These are phyloP conservation scores for Brachyalestes nurse DNA, from an alignment of 2,797 vertebrate genomes.

Conservation along the genomic window DNA sequence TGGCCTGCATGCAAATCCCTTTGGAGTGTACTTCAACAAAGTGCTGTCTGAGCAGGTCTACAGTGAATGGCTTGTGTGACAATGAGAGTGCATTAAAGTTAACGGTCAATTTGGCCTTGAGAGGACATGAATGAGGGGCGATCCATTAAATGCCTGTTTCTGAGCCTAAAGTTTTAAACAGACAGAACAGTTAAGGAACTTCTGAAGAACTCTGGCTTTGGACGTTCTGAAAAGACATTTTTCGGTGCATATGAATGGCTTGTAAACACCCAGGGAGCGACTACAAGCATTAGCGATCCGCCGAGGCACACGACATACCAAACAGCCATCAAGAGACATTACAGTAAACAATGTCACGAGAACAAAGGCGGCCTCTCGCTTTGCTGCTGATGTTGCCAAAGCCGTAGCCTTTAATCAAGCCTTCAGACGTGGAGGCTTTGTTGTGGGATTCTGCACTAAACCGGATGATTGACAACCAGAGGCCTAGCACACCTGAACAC, in stretches of 20 bases:
- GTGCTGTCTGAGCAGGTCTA: conserved; percentile 19
- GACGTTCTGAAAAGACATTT: background rate
- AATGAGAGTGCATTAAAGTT: conserved; percentile 26
- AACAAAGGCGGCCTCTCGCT: conserved; percentile 41
- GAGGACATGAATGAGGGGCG: background rate
- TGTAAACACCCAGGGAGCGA: conserved; percentile 29
- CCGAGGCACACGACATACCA: conserved; percentile 15
- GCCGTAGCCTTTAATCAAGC: conserved; percentile 46
- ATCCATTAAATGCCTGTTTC: background rate
- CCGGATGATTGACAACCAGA: conserved; percentile 18
- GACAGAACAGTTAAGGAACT: background rate
- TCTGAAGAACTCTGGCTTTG: background rate
- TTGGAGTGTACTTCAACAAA: conserved; percentile 43
- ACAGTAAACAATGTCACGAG: conserved; percentile 37
- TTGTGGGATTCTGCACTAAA: conserved; percentile 27
- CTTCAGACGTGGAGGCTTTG: conserved; percentile 21
- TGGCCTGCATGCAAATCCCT: conserved; percentile 39
- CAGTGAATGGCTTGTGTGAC: conserved; percentile 16
- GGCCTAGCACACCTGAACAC: conserved; percentile 28
- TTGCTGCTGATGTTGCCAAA: conserved; percentile 14
- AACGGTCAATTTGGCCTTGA: conserved; percentile 13
- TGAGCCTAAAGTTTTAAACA: background rate
- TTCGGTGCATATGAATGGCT: background rate
- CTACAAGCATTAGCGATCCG: conserved; percentile 7
- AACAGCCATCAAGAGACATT: conserved; percentile 23